Percentiles rank a stretch among this genome's conserved stretches.
Evolutionary conservation across 2,113 vertebrate species (phyloP).

Genomic region (Maylandia zebra): DNA sequence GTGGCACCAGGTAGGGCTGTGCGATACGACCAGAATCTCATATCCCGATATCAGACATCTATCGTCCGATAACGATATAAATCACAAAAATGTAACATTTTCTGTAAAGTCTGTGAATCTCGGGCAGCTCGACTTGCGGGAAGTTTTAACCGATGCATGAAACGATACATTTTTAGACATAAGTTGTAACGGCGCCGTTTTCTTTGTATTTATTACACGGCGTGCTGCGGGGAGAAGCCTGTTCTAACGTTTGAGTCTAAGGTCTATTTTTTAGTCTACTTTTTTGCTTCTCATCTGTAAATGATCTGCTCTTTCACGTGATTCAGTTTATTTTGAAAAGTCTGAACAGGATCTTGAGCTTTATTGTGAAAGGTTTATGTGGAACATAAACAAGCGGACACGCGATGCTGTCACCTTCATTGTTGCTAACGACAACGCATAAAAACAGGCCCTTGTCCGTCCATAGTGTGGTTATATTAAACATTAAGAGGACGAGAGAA

Average conservation of each 20-base stretch:
- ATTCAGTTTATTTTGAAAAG: no score
- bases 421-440: no score
- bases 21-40: rapidly evolving
- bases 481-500: no score
- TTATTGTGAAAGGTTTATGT: no score
- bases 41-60: rapidly evolving
- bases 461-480: rapidly evolving
- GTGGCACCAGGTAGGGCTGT: neutral
- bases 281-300: rapidly evolving
- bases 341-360: no score
- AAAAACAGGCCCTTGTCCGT: rapidly evolving
- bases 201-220: no score
- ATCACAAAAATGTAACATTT: neutral
- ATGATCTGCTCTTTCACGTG: no score
- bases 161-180: neutral
- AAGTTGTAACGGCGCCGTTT: no score
- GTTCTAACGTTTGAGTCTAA: no score
- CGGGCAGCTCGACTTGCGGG: rapidly evolving
- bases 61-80: rapidly evolving
- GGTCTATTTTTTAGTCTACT: no score
- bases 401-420: rapidly evolving
- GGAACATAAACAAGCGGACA: no score
- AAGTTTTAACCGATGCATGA: neutral
- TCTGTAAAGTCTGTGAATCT: rapidly evolving
- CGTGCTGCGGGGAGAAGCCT: no score